Evolutionary conservation across 2,113 vertebrate species (phyloP).

Genomic region (Psittacus erithacus): DNA sequence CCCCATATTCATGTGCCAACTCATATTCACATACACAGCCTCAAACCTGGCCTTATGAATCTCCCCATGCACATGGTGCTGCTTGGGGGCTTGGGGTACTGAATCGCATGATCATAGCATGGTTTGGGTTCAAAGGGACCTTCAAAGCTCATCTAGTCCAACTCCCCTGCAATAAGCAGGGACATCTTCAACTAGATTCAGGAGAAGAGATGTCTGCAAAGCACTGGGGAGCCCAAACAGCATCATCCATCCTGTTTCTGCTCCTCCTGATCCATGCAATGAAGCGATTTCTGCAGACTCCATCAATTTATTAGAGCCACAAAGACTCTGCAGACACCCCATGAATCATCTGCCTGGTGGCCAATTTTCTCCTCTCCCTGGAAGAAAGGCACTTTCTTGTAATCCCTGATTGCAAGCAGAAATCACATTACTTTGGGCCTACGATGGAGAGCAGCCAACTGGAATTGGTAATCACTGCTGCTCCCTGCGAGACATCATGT

Average conservation of each 20-base stretch:
- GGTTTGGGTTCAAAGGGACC: background rate
- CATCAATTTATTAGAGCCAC: background rate
- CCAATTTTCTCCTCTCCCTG: background rate
- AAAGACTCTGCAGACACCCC: background rate
- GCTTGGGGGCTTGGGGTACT: no score
- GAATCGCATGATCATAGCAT: background rate
- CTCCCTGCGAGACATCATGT: background rate
- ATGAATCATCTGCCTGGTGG: background rate
- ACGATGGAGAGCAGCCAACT: background rate
- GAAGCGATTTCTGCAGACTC: background rate
- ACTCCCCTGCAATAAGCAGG: background rate
- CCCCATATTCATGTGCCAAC: background rate
- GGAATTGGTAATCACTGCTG: background rate
- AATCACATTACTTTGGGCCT: background rate
- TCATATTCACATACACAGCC: background rate
- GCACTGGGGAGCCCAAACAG: fast-evolving
- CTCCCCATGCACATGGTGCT: background rate
- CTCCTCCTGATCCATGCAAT: background rate
- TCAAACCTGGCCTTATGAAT: background rate
- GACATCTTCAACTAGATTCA: background rate
- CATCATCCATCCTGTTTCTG: background rate
- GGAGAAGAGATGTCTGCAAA: background rate
- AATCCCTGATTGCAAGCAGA: background rate
- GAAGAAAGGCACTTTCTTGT: background rate
- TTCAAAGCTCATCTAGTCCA: background rate